Percentiles rank a stretch among this genome's conserved stretches.
These are phyloP conservation scores for Andrena fulva DNA, from an alignment of 2,888 invertebrate genomes.

Conservation along the genomic window DNA sequence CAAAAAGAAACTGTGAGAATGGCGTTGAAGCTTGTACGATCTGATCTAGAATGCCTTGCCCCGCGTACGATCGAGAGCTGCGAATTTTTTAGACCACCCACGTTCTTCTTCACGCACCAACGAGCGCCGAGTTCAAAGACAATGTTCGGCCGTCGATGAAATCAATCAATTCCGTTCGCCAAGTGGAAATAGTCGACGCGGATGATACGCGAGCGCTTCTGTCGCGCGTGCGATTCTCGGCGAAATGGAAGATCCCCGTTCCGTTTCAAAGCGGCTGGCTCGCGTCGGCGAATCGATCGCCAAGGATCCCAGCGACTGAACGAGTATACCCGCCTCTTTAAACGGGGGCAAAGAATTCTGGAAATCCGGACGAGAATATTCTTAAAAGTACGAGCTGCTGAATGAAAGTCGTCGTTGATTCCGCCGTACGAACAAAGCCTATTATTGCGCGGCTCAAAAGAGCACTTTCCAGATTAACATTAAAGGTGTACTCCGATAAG, in stretches of 20 bases:
- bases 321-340: slow-evolving; percentile 4
- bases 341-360: slow-evolving; percentile 29
- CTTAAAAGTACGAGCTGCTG: slow-evolving; percentile 27
- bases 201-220: not conserved
- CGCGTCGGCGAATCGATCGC: slow-evolving; percentile 45
- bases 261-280: slow-evolving; percentile 27
- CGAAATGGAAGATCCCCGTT: slow-evolving; percentile 20
- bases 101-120: not conserved
- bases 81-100: not conserved
- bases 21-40: too few species aligned
- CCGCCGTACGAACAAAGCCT: slow-evolving; percentile 55
- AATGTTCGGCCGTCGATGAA: slow-evolving; percentile 20
- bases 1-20: not conserved
- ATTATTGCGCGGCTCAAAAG: slow-evolving; percentile 70
- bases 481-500: slow-evolving; percentile 65
- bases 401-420: slow-evolving; percentile 39
- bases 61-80: too few species aligned
- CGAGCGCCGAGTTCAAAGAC: slow-evolving; percentile 4
- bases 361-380: slow-evolving; percentile 41
- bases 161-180: slow-evolving; percentile 29
- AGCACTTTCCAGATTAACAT: slow-evolving; percentile 76
- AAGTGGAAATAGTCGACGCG: not conserved
- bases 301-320: slow-evolving; percentile 23
- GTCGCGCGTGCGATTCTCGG: slow-evolving; percentile 30
- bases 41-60: too few species aligned